These are phyloP conservation scores for Scaptomyza reducta DNA, from an alignment of 2,888 invertebrate genomes.

Conservation along the genomic window DNA sequence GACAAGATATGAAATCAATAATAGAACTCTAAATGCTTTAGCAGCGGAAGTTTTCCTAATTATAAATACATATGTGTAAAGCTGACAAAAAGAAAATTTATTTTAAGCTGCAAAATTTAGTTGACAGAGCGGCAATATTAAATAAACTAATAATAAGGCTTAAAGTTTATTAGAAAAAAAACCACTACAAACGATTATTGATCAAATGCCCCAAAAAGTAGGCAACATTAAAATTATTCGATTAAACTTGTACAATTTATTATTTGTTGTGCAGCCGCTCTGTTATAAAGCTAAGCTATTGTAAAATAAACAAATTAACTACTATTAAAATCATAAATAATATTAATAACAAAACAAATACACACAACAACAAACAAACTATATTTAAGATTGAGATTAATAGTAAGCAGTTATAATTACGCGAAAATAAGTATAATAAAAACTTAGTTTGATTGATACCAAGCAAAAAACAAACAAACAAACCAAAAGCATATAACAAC, in stretches of 20 bases:
- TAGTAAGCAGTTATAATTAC: slow-evolving; percentile 73
- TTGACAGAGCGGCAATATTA: slow-evolving; percentile 9
- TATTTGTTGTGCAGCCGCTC: slow-evolving; percentile 21
- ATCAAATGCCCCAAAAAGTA: neutral
- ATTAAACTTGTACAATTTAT: neutral
- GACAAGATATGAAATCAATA: slow-evolving; percentile 56
- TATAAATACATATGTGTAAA: slow-evolving; percentile 14
- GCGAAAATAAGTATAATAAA: slow-evolving; percentile 63
- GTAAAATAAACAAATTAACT: slow-evolving; percentile 58
- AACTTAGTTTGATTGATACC: slow-evolving; percentile 56
- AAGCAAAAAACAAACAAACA: slow-evolving; percentile 23
- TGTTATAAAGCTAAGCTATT: slow-evolving; percentile 52
- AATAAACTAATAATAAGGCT: neutral
- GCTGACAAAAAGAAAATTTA: slow-evolving; percentile 17
- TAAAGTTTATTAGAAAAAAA: neutral
- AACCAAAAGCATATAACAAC: slow-evolving; percentile 41
- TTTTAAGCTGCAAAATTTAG: slow-evolving; percentile 9
- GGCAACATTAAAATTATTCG: neutral
- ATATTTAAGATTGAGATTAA: slow-evolving; percentile 66
- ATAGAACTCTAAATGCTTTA: slow-evolving; percentile 52
- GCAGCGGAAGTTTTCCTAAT: slow-evolving; percentile 55
- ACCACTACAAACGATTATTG: no score
- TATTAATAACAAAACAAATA: slow-evolving; percentile 22
- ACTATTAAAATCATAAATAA: slow-evolving; percentile 36
- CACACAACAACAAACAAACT: slow-evolving; percentile 24